Evolutionary conservation across 2,888 invertebrate species (phyloP).

Genomic region (Helicoverpa assulta): DNA sequence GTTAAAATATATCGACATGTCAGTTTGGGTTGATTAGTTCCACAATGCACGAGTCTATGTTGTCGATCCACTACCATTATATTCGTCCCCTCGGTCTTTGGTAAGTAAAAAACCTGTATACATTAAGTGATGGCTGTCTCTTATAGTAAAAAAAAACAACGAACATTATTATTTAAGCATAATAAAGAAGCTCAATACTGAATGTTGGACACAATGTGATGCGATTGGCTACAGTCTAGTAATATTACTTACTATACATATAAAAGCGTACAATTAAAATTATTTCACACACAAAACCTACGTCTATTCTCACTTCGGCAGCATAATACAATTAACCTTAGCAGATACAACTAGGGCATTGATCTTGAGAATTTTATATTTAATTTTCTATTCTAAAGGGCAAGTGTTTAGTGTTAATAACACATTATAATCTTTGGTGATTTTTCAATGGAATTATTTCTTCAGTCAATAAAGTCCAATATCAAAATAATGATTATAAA

Average conservation of each 20-base stretch:
- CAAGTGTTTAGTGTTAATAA: background rate
- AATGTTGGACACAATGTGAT: conserved; percentile 45
- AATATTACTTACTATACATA: conserved; percentile 18
- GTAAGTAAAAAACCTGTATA: conserved; percentile 3
- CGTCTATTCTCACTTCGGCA: conserved; percentile 44
- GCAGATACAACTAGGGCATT: conserved; percentile 41
- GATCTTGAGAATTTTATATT: conserved; percentile 44
- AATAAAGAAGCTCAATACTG: conserved; percentile 15
- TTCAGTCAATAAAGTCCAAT: background rate
- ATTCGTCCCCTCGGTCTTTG: conserved; percentile 11
- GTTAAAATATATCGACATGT: background rate
- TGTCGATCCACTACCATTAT: conserved; percentile 11
- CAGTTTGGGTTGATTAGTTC: background rate
- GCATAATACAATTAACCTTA: conserved; percentile 44
- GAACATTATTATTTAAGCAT: conserved; percentile 22
- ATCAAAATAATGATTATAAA: background rate
- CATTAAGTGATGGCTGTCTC: conserved; percentile 5
- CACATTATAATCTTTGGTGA: background rate
- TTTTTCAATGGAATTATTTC: background rate
- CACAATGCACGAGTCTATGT: conserved; percentile 16
- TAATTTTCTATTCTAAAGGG: background rate
- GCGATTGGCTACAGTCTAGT: conserved; percentile 31
- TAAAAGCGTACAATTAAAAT: conserved; percentile 33
- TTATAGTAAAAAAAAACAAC: conserved; percentile 18
- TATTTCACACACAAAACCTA: conserved; percentile 52